A percentile compares a stretch with the other conserved stretches of the same genome.
Evolutionary conservation across 1,140 invertebrate genomes (phyloP).

Genomic region (Euura saliciscinereae): DNA sequence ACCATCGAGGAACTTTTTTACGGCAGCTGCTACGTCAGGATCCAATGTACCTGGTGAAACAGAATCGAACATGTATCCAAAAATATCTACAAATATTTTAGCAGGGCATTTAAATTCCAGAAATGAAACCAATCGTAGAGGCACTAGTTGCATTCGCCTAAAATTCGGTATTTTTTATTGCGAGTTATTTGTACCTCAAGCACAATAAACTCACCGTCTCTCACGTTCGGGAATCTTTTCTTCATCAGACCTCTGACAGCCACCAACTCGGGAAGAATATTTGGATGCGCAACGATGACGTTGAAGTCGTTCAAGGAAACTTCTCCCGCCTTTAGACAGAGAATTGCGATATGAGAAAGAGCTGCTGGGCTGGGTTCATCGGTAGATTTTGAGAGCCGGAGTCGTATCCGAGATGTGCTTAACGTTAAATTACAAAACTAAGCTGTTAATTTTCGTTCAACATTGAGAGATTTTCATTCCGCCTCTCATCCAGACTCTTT

Average conservation of each 20-base stretch:
- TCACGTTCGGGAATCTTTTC: slow-evolving; percentile 73
- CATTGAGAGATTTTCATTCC: no score
- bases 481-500: no score
- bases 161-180: background rate
- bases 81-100: no score
- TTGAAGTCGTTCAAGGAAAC: slow-evolving; percentile 74
- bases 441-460: no score
- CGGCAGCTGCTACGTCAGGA: slow-evolving; percentile 64
- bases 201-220: slow-evolving; percentile 54
- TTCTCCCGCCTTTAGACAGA: slow-evolving; percentile 65
- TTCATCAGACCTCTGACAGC: slow-evolving; percentile 77
- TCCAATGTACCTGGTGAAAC: slow-evolving; percentile 64
- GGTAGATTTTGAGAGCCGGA: no score
- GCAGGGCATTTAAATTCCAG: no score
- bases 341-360: background rate
- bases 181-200: background rate
- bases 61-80: no score
- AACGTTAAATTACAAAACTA: no score
- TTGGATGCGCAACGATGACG: slow-evolving; percentile 75
- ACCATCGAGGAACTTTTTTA: slow-evolving; percentile 69
- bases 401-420: no score
- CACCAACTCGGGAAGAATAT: slow-evolving; percentile 77
- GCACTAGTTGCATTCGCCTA: no score
- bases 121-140: no score
- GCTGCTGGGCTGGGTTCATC: no score